Base-by-base conservation (phyloP, 2,797 vertebrate species). In the Hoplostethus mediterraneus region DNA sequence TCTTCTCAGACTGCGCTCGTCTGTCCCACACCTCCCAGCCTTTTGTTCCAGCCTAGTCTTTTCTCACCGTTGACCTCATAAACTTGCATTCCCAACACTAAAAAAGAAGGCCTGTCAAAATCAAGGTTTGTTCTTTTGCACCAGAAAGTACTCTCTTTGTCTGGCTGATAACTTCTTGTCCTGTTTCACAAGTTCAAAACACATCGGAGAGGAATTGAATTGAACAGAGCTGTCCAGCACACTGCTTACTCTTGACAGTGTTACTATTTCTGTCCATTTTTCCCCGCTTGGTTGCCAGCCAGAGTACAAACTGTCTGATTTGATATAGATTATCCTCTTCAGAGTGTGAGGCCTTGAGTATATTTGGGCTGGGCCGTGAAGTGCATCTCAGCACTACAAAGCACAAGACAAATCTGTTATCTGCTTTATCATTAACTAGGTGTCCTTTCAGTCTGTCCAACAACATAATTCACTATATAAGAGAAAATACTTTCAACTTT, bases 201-300 rank as follows among this genome's bases (percentile, higher is more conserved):
- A 74, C 2, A 72, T 75, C 5, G 55, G 54, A 77, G 71, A 73
- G 51, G 62, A 77, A 44, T 61, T 56, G 54, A 76, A 74, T 48
- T 73, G 47, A 83, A 75, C 67, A 31, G 54, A 64, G 53, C 48
- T 51, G 31, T 25, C 76, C 31, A 71, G 71, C 42, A 33, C 51
- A n/a, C 38, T 51, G 65, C 68, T 80, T 77, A 60, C 84, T 88
- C 72, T 82, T 87, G 79, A 82, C 71, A 69, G 55, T 80, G 77
- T 67, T 87, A 28, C 90, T 93, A 93, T 93, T 93, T 85, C 79
- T 71, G 86, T 83, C 67, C 30, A 36, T 66, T 75, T 82, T 73
- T 53, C 63, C 64, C 75, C 55, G 68, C 38, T 81, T 55, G 53
- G 77, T 84, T 87, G 80, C 57, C 76, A 76, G 83, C 73, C 69